A percentile compares a stretch with the other conserved stretches of the same genome.
These are phyloP conservation scores for Diabrotica virgifera DNA, from an alignment of 1,140 invertebrate genomes.

Conservation along the genomic window DNA sequence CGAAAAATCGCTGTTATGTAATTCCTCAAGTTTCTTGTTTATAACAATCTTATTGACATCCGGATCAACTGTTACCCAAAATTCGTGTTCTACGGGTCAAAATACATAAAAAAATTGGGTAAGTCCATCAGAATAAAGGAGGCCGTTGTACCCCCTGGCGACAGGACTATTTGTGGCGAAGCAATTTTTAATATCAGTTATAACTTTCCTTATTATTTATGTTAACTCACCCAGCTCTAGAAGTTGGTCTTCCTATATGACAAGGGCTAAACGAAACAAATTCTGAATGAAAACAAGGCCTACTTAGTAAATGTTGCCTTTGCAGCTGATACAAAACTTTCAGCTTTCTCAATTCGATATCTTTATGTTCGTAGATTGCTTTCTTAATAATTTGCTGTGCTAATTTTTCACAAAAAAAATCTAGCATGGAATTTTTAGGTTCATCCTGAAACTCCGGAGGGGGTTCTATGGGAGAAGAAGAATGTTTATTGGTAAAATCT, in stretches of 20 bases:
- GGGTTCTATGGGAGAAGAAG: constrained; percentile 67
- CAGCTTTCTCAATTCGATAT: constrained; percentile 25
- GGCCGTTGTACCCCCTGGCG: no score
- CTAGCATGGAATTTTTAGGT: constrained; percentile 29
- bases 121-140: no score
- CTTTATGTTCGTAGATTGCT: constrained; percentile 37
- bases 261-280: constrained; percentile 61
- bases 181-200: no score
- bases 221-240: constrained; percentile 36
- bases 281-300: constrained; percentile 61
- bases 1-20: no score
- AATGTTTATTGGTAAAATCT: constrained; percentile 43
- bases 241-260: constrained; percentile 43
- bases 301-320: constrained; percentile 27
- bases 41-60: no score
- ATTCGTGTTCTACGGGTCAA: no score
- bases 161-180: no score
- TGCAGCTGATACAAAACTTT: constrained; percentile 18
- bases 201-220: no score
- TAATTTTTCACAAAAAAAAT: constrained; percentile 40
- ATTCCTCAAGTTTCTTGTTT: no score
- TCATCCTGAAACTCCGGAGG: constrained; percentile 76
- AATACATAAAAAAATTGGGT: no score
- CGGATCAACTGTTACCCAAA: no score
- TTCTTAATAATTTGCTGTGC: constrained; percentile 38